Base-by-base conservation (phyloP, 1,140 invertebrate species). In the Lasioglossum albipes region DNA sequence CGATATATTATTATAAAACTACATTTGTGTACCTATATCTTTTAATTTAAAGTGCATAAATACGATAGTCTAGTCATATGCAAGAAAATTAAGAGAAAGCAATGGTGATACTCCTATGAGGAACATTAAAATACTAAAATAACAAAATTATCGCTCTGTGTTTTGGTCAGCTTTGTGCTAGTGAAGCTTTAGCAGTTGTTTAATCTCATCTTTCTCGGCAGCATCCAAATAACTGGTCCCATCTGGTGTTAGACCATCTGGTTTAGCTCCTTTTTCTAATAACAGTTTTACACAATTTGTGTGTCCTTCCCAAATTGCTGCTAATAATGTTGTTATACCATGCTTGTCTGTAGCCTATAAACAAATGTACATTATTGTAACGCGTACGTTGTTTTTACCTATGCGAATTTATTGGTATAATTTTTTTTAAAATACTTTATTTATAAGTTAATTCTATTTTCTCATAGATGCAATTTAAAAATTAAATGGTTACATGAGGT, bases 281-380 rank as follows among this genome's bases (percentile, higher is more conserved):
- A 99, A 94, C 72, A 98, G 94, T 93, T 97, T 96, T 31, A 99
- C 98, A 94, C 97, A 98, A 74, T 96, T 95, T 70, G 96, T 97
- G 90, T 99, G 98, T 68, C 97, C 98, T 94, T 99, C 98, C 97
- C 97, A 99, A 88, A 99, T 98, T 80, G 98, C 98, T 83, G 98
- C 97, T 84, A 99, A 92, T 59, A 99, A 94, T 31, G 97, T 96
- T 76, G 96, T 98, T 82, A 99, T 99, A 10, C 97, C 98, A 95
- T 98, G 97, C 93, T 98, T 98, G 91, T 99, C 98, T 91, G 95
- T 95, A 72, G 96, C 95, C 97, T 98, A 89, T 70, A 94, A 87
- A 86, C 64, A 42, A 84, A 78, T 71, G 10, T 2, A 75, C 41
- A 57, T 68, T 70, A 69, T 31, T 45, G 42, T 16, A 54, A 18